These are phyloP conservation scores for Syritta pipiens DNA, from an alignment of 2,888 invertebrate genomes.

Conservation along the genomic window DNA sequence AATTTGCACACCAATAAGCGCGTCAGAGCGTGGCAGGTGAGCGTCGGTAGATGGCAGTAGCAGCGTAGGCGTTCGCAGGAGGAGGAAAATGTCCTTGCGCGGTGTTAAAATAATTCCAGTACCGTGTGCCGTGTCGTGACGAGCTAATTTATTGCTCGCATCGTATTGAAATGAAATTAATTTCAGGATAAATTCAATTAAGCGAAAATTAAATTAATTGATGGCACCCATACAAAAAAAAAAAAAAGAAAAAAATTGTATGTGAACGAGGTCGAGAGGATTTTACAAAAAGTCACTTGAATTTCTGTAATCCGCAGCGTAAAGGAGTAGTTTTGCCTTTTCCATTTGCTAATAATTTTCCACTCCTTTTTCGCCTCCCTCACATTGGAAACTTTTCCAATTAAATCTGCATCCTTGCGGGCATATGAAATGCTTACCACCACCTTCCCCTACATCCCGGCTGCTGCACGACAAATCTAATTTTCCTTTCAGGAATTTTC, in stretches of 20 bases:
- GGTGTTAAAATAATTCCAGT: neutral
- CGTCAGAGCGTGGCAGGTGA: neutral
- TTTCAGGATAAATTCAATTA: slow-evolving; percentile 11
- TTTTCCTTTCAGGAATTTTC: neutral
- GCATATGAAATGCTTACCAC: neutral
- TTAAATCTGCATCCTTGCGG: slow-evolving; percentile 16
- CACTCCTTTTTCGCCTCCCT: too few species aligned
- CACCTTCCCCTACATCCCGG: neutral
- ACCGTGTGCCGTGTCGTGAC: neutral
- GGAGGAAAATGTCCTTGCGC: neutral
- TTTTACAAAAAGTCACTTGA: too few species aligned
- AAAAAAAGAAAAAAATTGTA: too few species aligned
- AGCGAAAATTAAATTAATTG: neutral
- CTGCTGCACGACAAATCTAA: neutral
- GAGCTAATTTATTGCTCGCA: slow-evolving; percentile 7
- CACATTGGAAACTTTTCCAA: slow-evolving; percentile 25
- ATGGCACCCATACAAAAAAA: neutral
- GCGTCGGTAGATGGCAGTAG: neutral
- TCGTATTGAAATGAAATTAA: slow-evolving; percentile 13
- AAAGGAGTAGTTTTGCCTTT: too few species aligned
- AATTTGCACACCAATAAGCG: slow-evolving; percentile 19
- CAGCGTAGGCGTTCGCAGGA: neutral
- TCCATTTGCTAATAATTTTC: too few species aligned
- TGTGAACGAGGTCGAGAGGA: too few species aligned
- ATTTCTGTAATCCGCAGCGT: too few species aligned